Percentiles rank a stretch among this genome's conserved stretches.
phyloP scores from a whole-genome alignment of 2,888 invertebrate genomes.

The Argyresthia albistria region DNA sequence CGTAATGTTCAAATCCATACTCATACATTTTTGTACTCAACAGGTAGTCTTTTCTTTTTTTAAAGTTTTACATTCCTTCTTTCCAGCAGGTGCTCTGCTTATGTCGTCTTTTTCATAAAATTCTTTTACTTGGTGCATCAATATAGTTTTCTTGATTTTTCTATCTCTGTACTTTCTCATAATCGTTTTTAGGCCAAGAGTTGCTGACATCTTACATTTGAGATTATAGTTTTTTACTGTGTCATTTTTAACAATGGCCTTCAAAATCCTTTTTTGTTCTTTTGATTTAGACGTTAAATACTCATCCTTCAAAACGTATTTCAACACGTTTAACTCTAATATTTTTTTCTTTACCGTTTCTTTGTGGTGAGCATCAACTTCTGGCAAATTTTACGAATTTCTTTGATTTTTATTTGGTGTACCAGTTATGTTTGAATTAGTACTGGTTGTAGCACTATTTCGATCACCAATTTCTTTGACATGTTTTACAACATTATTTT shows the following conservation, averaged over 20 bases:
- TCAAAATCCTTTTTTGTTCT: background rate
- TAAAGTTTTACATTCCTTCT: conserved; percentile 2
- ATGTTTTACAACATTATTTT: conserved; percentile 3
- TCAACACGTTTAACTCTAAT: conserved; percentile 3
- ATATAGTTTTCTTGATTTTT: conserved; percentile 2
- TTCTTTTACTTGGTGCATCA: conserved; percentile 2
- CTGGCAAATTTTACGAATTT: conserved; percentile 1
- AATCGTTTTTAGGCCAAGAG: conserved; percentile 4
- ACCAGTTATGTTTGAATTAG: conserved; percentile 1
- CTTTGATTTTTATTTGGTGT: conserved; percentile 3
- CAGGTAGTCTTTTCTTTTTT: conserved; percentile 1
- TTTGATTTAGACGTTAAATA: background rate
- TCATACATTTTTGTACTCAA: too few species aligned
- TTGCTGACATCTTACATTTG: conserved; percentile 3
- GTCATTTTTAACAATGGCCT: conserved; percentile 4
- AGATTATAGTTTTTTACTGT: conserved; percentile 5
- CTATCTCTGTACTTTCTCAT: conserved; percentile 3
- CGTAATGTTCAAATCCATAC: too few species aligned
- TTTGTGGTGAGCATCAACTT: background rate
- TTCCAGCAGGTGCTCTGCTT: conserved; percentile 2
- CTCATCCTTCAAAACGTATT: background rate
- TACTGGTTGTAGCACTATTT: conserved; percentile 1
- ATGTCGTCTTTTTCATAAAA: conserved; percentile 5
- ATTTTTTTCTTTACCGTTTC: conserved; percentile 5
- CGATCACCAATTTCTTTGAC: background rate